Evolutionary conservation across 2,888 invertebrate genomes (phyloP), one percentile per base, ranked within the genome.

Genomic region (Koerneria pararmatus): DNA sequence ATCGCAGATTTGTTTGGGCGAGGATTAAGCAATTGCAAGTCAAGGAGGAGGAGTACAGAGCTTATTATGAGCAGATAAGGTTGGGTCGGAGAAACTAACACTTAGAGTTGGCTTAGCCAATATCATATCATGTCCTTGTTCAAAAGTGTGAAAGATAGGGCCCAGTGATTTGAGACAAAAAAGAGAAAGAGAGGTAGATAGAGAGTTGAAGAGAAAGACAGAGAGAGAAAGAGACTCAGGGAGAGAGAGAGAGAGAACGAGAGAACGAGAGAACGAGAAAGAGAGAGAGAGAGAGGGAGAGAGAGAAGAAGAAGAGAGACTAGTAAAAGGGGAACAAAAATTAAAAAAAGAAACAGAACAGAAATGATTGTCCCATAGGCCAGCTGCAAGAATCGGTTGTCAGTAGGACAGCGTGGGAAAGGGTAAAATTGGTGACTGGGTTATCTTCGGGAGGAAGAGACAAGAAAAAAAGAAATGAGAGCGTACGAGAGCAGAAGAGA

Each of bases 101-200:
- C n/a, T n/a, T n/a, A n/a, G n/a, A n/a, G n/a, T n/a, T n/a, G n/a
- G n/a, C n/a, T n/a, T n/a, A n/a, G n/a, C n/a, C n/a, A n/a, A n/a
- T n/a, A n/a, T n/a, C n/a, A n/a, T n/a, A n/a, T n/a, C n/a, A n/a
- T n/a, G n/a, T n/a, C n/a, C n/a, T n/a, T n/a, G n/a, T n/a, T n/a
- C n/a, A n/a, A 24, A 31, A 46, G 4, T 32, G 34, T n/a, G 57
- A 51, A 31, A 49, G 11, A 60, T 32, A 34, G 60, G 58, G 27
- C 8, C 58, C 41, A 58, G 58, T 41, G 41, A 41, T 27, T 22
- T 34, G 48, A 11, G 15, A 46, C 22, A 22, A 27, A 27, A 6
- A 11, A n/a, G 22, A 22, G n/a, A 27, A 6, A n/a, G 51, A 51
- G 51, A 27, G 8, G 51, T 22, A n/a, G 51, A 51, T n/a, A 27